These are phyloP conservation scores for Neodiprion virginianus DNA, from an alignment of 1,140 invertebrate species.

Conservation along the genomic window DNA sequence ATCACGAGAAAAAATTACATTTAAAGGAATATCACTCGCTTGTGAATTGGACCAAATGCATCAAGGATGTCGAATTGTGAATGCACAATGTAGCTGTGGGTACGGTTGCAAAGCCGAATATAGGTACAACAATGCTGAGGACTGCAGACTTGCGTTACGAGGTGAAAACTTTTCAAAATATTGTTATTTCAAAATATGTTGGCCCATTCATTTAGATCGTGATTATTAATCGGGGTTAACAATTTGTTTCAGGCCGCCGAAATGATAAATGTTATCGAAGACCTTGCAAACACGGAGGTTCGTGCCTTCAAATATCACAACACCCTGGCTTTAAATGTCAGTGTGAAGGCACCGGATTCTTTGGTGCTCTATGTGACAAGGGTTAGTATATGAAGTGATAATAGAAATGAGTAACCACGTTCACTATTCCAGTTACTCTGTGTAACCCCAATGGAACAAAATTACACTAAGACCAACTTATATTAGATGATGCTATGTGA, in stretches of 20 bases:
- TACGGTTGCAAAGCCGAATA: constrained; percentile 60
- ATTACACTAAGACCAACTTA: not conserved
- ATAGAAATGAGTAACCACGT: constrained; percentile 9
- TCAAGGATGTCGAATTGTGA: constrained; percentile 48
- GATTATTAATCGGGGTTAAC: not conserved
- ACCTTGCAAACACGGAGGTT: constrained; percentile 70
- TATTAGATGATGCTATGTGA: no score
- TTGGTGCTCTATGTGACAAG: constrained; percentile 71
- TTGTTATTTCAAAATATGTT: constrained; percentile 10
- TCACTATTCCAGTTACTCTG: not conserved
- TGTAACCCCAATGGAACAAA: not conserved
- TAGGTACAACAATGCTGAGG: constrained; percentile 55
- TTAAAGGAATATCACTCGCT: constrained; percentile 32
- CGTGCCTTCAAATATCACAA: constrained; percentile 72
- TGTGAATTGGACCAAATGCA: constrained; percentile 52
- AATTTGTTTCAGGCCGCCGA: constrained; percentile 60
- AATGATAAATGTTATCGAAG: constrained; percentile 67
- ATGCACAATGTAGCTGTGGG: constrained; percentile 56
- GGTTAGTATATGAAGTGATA: constrained; percentile 54
- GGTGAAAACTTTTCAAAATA: constrained; percentile 44
- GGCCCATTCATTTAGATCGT: constrained; percentile 13
- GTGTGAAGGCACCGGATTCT: constrained; percentile 77
- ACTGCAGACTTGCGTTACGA: constrained; percentile 59
- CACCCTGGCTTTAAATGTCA: constrained; percentile 73
- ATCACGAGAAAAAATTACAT: not conserved